phyloP scores from a whole-genome alignment of 2,113 vertebrate species.

The Cyprinodon variegatus region DNA sequence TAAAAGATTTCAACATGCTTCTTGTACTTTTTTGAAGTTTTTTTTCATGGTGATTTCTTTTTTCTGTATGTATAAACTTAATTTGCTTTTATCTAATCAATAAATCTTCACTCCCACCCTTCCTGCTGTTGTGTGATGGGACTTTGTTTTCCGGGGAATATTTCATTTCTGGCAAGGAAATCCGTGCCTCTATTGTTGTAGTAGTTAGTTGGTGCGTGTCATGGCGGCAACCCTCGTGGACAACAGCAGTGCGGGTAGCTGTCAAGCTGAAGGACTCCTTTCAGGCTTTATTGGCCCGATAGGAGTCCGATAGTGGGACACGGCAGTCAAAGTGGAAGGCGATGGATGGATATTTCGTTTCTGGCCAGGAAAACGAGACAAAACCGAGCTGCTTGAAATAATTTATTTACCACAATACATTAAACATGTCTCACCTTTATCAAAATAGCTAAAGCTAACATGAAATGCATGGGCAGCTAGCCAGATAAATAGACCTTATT shows the following conservation, averaged over 20 bases:
- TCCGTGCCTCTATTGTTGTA: too few relatives aligned
- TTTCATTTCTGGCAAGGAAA: not conserved
- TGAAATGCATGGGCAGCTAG: constrained; percentile 16
- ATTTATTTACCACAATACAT: constrained; percentile 39
- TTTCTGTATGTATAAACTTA: constrained; percentile 68
- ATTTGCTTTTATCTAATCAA: constrained; percentile 72
- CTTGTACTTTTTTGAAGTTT: constrained; percentile 66
- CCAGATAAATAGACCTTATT: constrained; percentile 30
- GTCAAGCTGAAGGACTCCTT: too few relatives aligned
- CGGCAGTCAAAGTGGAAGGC: too few relatives aligned
- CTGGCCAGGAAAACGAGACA: not conserved
- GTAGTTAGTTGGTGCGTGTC: too few relatives aligned
- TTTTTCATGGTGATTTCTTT: constrained; percentile 53
- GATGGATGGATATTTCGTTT: too few relatives aligned
- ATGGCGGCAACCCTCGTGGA: too few relatives aligned
- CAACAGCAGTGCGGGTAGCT: too few relatives aligned
- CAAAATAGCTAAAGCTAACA: constrained; percentile 17
- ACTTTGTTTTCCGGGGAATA: not conserved
- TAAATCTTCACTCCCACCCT: constrained; percentile 67
- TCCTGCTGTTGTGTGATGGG: constrained; percentile 1
- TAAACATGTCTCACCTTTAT: constrained; percentile 7
- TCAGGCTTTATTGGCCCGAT: too few relatives aligned
- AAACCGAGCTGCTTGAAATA: not conserved
- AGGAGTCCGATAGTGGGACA: too few relatives aligned
- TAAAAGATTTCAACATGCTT: constrained; percentile 68